Percentiles rank a stretch among this genome's conserved stretches.
Evolutionary conservation across 2,888 invertebrate species (phyloP).

Genomic region (Ganaspis brasiliensis): DNA sequence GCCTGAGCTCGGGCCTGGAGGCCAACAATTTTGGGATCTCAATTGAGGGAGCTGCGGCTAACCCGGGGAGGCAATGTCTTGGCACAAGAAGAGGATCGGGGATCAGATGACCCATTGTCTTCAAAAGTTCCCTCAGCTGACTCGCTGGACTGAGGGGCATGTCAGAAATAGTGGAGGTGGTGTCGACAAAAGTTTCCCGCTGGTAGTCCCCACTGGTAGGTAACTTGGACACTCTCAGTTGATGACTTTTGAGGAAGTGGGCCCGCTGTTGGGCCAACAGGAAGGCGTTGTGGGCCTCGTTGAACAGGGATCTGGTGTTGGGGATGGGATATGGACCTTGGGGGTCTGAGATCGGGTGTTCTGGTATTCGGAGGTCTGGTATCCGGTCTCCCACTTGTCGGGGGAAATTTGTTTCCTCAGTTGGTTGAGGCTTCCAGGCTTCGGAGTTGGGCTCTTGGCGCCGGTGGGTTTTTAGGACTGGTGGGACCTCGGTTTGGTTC

Average conservation of each 20-base stretch:
- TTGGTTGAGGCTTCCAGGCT: constrained; percentile 56
- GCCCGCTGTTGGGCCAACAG: constrained; percentile 9
- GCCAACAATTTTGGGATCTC: constrained; percentile 89
- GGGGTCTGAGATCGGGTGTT: constrained; percentile 60
- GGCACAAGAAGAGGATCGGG: constrained; percentile 92
- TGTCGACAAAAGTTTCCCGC: constrained; percentile 28
- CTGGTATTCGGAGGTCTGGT: constrained; percentile 56
- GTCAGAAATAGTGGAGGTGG: constrained; percentile 64
- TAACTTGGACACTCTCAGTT: not conserved
- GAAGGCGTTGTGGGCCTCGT: not conserved
- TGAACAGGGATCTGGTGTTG: not conserved
- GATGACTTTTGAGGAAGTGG: constrained; percentile 26
- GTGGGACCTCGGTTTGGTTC: too few species aligned
- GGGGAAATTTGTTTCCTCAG: constrained; percentile 46
- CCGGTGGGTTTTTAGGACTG: too few species aligned
- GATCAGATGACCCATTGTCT: constrained; percentile 86
- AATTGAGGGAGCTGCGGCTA: constrained; percentile 87
- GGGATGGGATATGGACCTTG: constrained; percentile 34
- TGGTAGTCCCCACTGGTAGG: too few species aligned
- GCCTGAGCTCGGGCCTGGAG: constrained; percentile 87
- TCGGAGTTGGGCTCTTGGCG: too few species aligned
- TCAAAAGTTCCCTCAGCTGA: constrained; percentile 87
- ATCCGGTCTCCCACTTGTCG: constrained; percentile 54
- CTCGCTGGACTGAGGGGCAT: constrained; percentile 82
- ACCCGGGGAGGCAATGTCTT: constrained; percentile 87